Base-by-base conservation (phyloP, 2,888 invertebrate genomes). In the Drosophila yooni region DNA sequence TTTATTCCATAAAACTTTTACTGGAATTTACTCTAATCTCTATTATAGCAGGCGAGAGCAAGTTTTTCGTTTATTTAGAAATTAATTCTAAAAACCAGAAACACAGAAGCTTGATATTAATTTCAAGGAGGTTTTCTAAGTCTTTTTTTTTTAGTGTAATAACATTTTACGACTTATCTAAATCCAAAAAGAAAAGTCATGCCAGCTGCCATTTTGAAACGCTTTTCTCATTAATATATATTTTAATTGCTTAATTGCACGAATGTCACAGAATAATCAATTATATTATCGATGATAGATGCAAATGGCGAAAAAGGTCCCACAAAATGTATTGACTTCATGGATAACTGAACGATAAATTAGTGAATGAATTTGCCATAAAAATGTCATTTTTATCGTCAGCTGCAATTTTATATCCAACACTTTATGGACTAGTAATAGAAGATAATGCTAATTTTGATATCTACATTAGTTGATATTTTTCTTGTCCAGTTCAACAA, bases 21-120 rank as follows among this genome's bases (percentile, higher is more conserved):
- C 11, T 11, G 1, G 33, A 33, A 11, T 29, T 33, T 27, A 27
- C 27, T 3, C 10, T 10, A 33, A 33, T 33, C 33, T 33, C 10
- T 33, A 10, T 33, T 33, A 33, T 3, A 3, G 33, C 10, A 33
- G 10, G 2, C 33, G 33, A 10, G 10, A 0, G 33, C 3, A 33
- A 10, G 10, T 33, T 33, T 10, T 10, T 10, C 33, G 33, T 33
- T 0, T 33, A 40, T 40, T 40, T 4, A 4, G 2, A 10, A 40
- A 40, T 40, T 0, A 10, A 4, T 1, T n/a, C 40, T 2, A 2
- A n/a, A 1, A n/a, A 8, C 0, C 8, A 8, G 10, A 8, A n/a
- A 10, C n/a, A 4, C 2, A 10, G n/a, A n/a, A n/a, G 15, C 15
- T 0, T 6, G 15, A 2, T 1, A 36, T 15, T 0, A 11, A 34